These are phyloP conservation scores for Myiozetetes cayanensis DNA, from an alignment of 2,113 vertebrate genomes.

Conservation along the genomic window DNA sequence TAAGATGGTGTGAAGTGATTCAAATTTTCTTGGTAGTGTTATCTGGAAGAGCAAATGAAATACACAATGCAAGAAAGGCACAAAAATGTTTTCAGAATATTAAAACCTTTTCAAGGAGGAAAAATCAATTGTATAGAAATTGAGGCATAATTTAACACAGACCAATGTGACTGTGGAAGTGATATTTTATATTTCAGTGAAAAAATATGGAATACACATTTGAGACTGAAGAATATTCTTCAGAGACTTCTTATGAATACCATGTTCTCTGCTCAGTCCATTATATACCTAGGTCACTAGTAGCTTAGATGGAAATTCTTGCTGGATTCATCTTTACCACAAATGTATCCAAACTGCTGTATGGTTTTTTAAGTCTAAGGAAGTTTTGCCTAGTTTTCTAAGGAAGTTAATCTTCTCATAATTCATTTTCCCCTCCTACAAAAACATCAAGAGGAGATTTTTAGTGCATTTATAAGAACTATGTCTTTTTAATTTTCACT, in stretches of 20 bases:
- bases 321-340: background rate
- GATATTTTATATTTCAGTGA: background rate
- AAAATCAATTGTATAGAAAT: background rate
- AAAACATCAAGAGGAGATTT: conserved; percentile 2
- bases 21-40: background rate
- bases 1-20: background rate
- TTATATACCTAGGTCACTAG: background rate
- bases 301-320: background rate
- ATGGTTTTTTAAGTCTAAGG: background rate
- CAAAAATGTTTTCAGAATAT: background rate
- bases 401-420: background rate
- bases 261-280: background rate
- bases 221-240: background rate
- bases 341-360: background rate
- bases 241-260: background rate
- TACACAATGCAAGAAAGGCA: background rate
- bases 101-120: background rate
- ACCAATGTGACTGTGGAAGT: background rate
- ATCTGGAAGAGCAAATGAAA: background rate
- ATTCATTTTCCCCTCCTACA: background rate
- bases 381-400: background rate
- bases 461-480: background rate
- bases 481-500: background rate
- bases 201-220: background rate
- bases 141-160: background rate